Base-by-base conservation (phyloP, 2,797 vertebrate genomes). In the Rhincodon typus region DNA sequence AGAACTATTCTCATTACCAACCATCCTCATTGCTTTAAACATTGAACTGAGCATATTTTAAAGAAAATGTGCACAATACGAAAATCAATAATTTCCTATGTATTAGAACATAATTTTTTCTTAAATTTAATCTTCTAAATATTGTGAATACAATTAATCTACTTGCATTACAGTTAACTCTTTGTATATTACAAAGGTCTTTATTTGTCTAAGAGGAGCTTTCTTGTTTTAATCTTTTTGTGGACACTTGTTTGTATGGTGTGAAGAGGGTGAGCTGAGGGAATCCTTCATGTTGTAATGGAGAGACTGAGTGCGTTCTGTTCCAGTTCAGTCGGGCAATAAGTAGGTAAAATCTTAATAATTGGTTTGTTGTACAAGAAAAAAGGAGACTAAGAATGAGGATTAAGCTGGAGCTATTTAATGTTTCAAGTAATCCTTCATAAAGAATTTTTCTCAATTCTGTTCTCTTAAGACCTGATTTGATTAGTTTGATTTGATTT, bases 1-100 rank as follows among this genome's bases (percentile, higher is more conserved):
- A 66, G 88, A 93, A 17, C n/a, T 70, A 94, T 70, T 70, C 38
- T 94, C 67, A 50, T 72, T 70, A 50, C 38, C 70, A 23, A 23
- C 25, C 38, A 46, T 94, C 0, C 50, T 91, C 19, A 72, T n/a
- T 70, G 93, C 42, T 42, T 70, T 57, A 94, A 94, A 70, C 12
- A 66, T n/a, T 70, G 70, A 94, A 46, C 67, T 67, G 42, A 23
- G 25, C 42, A 72, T 23, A 57, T 69, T 93, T 38, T 93, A 93
- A 93, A 67, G 69, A 94, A 70, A 94, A 70, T 70, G 46, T 94
- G 93, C 93, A 72, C 21, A 69, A 13, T 70, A 70, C 93, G 13
- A 46, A 70, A 67, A 70, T 70, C 67, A 67, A 30, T 30, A 70
- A 42, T 70, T 69, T 70, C 70, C 38, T 72, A 42, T 13, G 38